Percentiles rank a stretch among this genome's conserved stretches.
Evolutionary conservation across 2,888 invertebrate genomes (phyloP).

Genomic region (Trichopoda pennipes): DNA sequence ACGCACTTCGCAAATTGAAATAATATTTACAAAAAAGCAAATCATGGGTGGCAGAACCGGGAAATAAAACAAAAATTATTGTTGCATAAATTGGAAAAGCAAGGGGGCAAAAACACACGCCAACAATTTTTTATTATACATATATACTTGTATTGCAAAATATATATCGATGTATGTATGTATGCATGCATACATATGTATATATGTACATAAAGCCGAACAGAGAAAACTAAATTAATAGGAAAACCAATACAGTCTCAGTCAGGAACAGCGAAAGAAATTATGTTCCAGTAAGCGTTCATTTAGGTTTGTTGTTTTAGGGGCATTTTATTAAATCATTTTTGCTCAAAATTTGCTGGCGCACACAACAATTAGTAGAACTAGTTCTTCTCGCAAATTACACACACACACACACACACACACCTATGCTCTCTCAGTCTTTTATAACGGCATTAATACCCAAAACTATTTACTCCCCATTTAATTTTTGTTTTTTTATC

Average conservation of each 20-base stretch:
- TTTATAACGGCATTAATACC: too few relatives aligned
- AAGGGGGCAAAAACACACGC: conserved; percentile 38
- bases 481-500: background rate
- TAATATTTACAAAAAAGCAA: conserved; percentile 27
- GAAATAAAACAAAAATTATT: background rate
- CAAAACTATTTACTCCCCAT: background rate
- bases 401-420: too few relatives aligned
- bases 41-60: background rate
- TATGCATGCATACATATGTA: too few relatives aligned
- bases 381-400: too few relatives aligned
- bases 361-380: too few relatives aligned
- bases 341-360: too few relatives aligned
- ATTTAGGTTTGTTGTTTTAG: conserved; percentile 3
- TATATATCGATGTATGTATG: too few relatives aligned
- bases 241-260: background rate
- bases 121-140: background rate
- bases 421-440: too few relatives aligned
- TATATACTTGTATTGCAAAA: background rate
- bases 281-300: background rate
- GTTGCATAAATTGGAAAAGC: conserved; percentile 5
- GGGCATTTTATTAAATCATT: background rate
- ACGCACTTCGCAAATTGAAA: conserved; percentile 10
- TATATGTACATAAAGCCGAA: background rate
- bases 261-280: background rate
- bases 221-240: background rate